Base-by-base conservation (phyloP, 2,888 invertebrate species). In the Gerris lacustris region DNA sequence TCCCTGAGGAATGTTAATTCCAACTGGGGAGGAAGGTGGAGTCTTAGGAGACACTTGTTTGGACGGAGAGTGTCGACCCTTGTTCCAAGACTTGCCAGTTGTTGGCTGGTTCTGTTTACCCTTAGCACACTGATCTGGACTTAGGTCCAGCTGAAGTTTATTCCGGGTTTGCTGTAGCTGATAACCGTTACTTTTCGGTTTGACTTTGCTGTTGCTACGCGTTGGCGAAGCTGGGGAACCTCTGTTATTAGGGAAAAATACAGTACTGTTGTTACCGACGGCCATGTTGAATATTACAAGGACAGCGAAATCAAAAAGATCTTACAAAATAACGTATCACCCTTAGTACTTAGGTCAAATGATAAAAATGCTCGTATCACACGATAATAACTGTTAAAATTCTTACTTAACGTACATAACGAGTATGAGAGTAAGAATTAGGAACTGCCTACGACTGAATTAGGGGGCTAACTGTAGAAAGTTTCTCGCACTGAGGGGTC, bases 11-110 rank as follows among this genome's bases (percentile, higher is more conserved):
- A 15, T 11, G 11, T 55, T 55, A 15, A 55, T 55, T 55, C 87
- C 90, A 75, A 91, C 91, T 80, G 85, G 81, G 76, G 81, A 82
- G 77, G 84, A 83, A 71, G 75, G 75, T 72, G 74, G 73, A 18
- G 75, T 74, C 66, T 75, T 75, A 66, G 76, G 75, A 73, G 75
- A 76, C 73, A 74, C 72, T 71, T 76, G 76, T 73, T 76, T 77
- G 76, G 76, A 76, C 76, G 76, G 75, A 76, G 64, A 64, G 18
- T 64, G 64, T 18, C 64, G 64, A 31, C 64, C 64, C 64, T 64
- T 64, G 18, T 64, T 55, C 55, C 55, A 55, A 15, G 11, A 11
- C 64, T n/a, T 64, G 18, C 64, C 31, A 18, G 64, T 9, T 18
- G 11, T 7, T n/a, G 5, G 2, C 17, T 7, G 64, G 17, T 9